These are phyloP conservation scores for Pteropus rufus DNA, from an alignment of 2,797 vertebrate genomes.

Conservation along the genomic window DNA sequence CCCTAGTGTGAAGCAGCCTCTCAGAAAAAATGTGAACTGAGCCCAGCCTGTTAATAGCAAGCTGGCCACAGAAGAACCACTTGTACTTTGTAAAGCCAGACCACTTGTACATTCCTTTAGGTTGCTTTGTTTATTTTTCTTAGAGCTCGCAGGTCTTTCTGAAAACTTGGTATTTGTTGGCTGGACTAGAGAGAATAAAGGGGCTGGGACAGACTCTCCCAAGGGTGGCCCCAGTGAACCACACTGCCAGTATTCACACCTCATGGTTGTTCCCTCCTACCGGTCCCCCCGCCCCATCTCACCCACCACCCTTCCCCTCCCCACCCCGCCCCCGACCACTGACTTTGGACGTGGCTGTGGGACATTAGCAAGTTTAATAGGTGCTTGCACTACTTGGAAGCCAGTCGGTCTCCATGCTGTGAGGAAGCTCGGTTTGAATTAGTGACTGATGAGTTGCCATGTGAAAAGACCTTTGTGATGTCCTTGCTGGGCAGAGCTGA, in stretches of 20 bases:
- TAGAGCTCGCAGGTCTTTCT: background rate
- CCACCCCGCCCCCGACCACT: too few species aligned
- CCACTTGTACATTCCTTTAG: background rate
- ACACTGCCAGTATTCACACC: background rate
- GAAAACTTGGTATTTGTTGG: background rate
- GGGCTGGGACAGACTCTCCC: background rate
- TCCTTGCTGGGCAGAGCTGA: background rate
- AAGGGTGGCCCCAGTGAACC: rapidly evolving
- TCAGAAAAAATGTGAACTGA: background rate
- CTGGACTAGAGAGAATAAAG: background rate
- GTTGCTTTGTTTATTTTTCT: background rate
- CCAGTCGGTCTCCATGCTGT: rapidly evolving
- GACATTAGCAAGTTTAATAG: background rate
- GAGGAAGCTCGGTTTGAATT: background rate
- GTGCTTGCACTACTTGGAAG: background rate
- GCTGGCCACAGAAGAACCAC: background rate
- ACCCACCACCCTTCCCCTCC: background rate
- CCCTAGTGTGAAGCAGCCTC: background rate
- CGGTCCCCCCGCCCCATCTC: too few species aligned
- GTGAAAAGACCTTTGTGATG: background rate
- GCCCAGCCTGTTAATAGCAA: background rate
- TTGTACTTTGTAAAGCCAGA: background rate
- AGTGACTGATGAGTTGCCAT: background rate
- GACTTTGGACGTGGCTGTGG: background rate
- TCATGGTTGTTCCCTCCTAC: background rate